Evolutionary conservation across 2,888 invertebrate species (phyloP).

Genomic region (Agelastica alni): DNA sequence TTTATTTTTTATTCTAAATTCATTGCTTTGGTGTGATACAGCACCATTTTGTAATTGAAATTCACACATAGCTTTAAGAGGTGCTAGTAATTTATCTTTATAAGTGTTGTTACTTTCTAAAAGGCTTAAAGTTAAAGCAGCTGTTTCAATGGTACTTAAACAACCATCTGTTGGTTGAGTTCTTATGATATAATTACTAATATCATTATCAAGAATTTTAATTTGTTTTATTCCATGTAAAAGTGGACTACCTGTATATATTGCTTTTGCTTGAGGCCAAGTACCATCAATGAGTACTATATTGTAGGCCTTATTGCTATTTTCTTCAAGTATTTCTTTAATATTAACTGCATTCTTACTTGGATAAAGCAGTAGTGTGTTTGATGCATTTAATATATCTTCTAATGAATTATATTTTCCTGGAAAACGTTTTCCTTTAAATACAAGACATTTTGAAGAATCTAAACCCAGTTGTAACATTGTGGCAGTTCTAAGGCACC

Average conservation of each 20-base stretch:
- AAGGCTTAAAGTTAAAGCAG: constrained; percentile 76
- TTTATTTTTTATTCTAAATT: constrained; percentile 80
- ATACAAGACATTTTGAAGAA: constrained; percentile 75
- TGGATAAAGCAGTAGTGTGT: constrained; percentile 81
- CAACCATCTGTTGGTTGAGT: constrained; percentile 93
- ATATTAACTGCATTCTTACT: constrained; percentile 71
- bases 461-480: constrained; percentile 81
- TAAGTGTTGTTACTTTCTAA: constrained; percentile 73
- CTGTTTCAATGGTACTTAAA: constrained; percentile 87
- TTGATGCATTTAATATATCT: constrained; percentile 66
- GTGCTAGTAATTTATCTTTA: constrained; percentile 71
- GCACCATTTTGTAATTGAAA: constrained; percentile 91
- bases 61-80: constrained; percentile 81
- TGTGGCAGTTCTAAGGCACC: constrained; percentile 85
- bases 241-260: constrained; percentile 80
- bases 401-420: constrained; percentile 68
- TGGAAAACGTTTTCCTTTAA: constrained; percentile 85
- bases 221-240: constrained; percentile 79
- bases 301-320: constrained; percentile 62
- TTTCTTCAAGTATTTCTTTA: constrained; percentile 33
- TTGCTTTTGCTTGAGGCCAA: constrained; percentile 94
- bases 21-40: constrained; percentile 91
- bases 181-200: constrained; percentile 88
- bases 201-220: constrained; percentile 71
- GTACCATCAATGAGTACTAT: constrained; percentile 90